Evolutionary conservation across 2,888 invertebrate genomes (phyloP).

Genomic region (Athalia rosae): DNA sequence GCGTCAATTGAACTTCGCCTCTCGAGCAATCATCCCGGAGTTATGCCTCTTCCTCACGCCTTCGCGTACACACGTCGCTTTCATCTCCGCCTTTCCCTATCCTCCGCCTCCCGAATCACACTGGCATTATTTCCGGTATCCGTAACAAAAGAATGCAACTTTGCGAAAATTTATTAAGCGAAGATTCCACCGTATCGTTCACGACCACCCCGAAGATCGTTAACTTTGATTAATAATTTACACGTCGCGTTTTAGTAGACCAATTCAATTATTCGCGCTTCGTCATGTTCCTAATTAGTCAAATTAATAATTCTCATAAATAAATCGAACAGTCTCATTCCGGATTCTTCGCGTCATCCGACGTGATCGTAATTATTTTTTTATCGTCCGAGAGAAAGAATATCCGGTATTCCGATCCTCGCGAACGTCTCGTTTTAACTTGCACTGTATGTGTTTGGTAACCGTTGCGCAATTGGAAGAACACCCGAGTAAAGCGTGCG

Average conservation of each 20-base stretch:
- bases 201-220: no score
- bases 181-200: no score
- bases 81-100: not conserved
- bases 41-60: conserved; percentile 11
- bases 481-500: no score
- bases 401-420: not conserved
- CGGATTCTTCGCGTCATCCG: not conserved
- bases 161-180: no score
- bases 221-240: no score
- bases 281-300: not conserved
- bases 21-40: conserved; percentile 34
- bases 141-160: no score
- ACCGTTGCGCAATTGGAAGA: not conserved
- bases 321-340: not conserved
- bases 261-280: no score
- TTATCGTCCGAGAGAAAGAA: conserved; percentile 14
- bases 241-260: no score
- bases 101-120: not conserved
- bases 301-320: no score
- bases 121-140: not conserved
- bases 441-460: no score
- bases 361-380: conserved; percentile 9
- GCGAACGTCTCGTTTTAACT: no score
- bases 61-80: not conserved
- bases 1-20: conserved; percentile 28